Evolutionary conservation across 2,888 invertebrate species (phyloP).

Genomic region (Philaethria dido): DNA sequence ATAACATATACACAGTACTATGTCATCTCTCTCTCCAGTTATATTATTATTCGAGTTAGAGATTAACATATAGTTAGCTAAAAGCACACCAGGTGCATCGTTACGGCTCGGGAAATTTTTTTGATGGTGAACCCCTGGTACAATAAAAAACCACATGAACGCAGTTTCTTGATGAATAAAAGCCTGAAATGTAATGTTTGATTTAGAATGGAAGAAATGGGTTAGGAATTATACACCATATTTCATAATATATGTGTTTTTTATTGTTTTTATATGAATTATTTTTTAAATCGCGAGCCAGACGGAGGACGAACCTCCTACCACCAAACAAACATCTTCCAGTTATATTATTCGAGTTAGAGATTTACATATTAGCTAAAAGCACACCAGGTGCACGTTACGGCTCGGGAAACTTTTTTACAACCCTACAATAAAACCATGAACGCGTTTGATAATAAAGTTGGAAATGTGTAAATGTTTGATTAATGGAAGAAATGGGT

Average conservation of each 20-base stretch:
- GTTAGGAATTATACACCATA: too few relatives aligned
- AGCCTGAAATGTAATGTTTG: too few relatives aligned
- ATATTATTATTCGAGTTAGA: constrained; percentile 13
- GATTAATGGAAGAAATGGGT: neutral
- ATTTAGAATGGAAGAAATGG: too few relatives aligned
- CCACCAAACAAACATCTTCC: too few relatives aligned
- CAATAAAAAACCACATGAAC: too few relatives aligned
- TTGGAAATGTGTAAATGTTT: constrained; percentile 11
- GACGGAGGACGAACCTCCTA: too few relatives aligned
- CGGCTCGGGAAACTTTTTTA: constrained; percentile 26
- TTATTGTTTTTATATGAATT: too few relatives aligned
- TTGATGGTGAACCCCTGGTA: too few relatives aligned
- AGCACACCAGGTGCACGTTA: constrained; percentile 28
- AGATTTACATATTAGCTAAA: constrained; percentile 28
- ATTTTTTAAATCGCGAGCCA: too few relatives aligned
- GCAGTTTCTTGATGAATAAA: too few relatives aligned
- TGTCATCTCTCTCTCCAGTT: constrained; percentile 14
- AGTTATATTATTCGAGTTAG: constrained; percentile 15
- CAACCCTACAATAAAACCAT: constrained; percentile 16
- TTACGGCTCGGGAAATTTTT: constrained; percentile 25
- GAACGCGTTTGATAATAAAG: constrained; percentile 1
- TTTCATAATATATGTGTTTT: too few relatives aligned
- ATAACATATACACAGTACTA: neutral
- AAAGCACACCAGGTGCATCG: constrained; percentile 27
- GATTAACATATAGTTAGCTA: constrained; percentile 29